Percentiles rank a stretch among this genome's conserved stretches.
Evolutionary conservation across 2,888 invertebrate genomes (phyloP).

Genomic region (Marronus borbonicus): DNA sequence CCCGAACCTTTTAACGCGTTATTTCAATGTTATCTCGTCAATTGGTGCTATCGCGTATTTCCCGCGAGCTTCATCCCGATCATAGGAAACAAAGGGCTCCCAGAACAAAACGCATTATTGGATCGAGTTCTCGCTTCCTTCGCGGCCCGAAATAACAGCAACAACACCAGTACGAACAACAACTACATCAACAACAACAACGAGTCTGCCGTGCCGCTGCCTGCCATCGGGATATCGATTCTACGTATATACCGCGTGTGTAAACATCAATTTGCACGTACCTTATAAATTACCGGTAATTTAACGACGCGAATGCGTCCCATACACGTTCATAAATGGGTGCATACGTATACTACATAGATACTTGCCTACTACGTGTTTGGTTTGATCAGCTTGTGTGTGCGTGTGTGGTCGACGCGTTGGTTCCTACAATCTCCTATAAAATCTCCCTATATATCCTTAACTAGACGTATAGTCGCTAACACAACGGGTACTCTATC

Average conservation of each 20-base stretch:
- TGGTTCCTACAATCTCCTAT: neutral
- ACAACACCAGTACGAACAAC: neutral
- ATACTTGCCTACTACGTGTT: too few relatives aligned
- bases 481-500: neutral
- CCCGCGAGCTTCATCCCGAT: too few relatives aligned
- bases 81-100: too few relatives aligned
- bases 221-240: slow-evolving; percentile 16
- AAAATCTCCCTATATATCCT: slow-evolving; percentile 2
- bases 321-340: neutral
- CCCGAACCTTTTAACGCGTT: too few relatives aligned
- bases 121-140: neutral
- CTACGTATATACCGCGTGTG: slow-evolving; percentile 10
- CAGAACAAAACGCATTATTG: too few relatives aligned
- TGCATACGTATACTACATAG: neutral
- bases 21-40: too few relatives aligned
- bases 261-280: slow-evolving; percentile 37
- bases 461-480: slow-evolving; percentile 7
- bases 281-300: slow-evolving; percentile 34
- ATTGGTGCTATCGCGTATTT: too few relatives aligned
- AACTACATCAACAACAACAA: neutral
- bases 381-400: neutral
- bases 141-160: neutral
- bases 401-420: neutral
- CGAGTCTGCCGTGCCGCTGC: neutral
- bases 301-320: slow-evolving; percentile 24